These are phyloP conservation scores for Pyrocephalus nanus DNA, from an alignment of 2,797 vertebrate species.

Conservation along the genomic window DNA sequence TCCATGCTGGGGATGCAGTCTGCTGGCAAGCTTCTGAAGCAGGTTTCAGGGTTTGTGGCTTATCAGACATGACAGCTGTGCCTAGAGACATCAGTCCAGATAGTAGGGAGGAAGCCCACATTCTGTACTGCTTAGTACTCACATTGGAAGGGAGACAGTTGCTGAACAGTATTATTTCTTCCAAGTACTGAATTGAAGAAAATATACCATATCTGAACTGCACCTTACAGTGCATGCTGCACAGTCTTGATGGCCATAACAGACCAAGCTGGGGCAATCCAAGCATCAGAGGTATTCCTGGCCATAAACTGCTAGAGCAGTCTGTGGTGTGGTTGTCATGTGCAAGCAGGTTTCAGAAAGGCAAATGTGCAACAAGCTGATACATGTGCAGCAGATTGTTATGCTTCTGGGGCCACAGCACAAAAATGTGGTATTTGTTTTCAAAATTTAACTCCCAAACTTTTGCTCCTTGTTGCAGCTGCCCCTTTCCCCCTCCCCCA, in stretches of 20 bases:
- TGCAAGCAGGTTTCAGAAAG: not conserved
- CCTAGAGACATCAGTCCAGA: not conserved
- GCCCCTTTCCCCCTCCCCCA: not conserved
- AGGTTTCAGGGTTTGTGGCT: not conserved
- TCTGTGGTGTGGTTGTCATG: not conserved
- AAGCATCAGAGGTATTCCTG: not conserved
- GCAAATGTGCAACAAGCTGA: not conserved
- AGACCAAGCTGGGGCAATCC: not conserved
- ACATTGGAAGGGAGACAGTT: not conserved
- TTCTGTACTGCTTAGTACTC: not conserved
- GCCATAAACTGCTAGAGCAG: not conserved
- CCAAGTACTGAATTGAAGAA: not conserved
- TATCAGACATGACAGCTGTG: not conserved
- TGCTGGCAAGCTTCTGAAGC: not conserved
- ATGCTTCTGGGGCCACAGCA: not conserved
- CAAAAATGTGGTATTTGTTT: not conserved
- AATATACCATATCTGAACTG: not conserved
- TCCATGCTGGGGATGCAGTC: not conserved
- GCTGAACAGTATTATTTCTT: not conserved
- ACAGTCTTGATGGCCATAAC: not conserved
- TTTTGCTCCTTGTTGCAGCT: not conserved
- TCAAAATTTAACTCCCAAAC: not conserved
- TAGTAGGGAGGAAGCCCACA: not conserved
- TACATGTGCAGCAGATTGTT: not conserved
- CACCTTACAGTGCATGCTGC: not conserved